Evolutionary conservation across 2,888 invertebrate genomes (phyloP), one percentile per base, ranked within the genome.

Genomic region (Macrophya annulata): DNA sequence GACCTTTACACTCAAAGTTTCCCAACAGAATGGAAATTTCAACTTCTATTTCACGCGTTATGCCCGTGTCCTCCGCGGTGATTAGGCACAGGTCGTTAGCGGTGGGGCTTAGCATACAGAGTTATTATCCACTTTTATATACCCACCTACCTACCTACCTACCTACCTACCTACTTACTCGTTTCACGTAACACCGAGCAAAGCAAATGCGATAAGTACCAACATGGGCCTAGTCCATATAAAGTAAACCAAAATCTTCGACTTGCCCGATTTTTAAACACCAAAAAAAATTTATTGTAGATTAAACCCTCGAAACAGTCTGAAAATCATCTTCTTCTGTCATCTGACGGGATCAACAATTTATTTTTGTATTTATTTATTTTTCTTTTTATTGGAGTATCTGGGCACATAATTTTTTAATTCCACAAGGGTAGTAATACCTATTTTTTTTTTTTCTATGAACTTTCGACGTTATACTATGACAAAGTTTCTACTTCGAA

Each of bases 31-130:
- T 83, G 65, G 83, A 83, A 83, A 83, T 83, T 83, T 71, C 83
- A 83, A 83, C 83, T 83, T 83, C 83, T 83, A 83, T 68, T 83
- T 83, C 83, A 71, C 83, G 83, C 83, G 83, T 83, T 83, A 83
- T 71, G 83, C 83, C 83, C 65, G 83, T 68, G 51, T 83, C 83
- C 83, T 83, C 68, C 68, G 59, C 59, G 83, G 83, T 83, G 83
- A 83, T 83, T 83, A 83, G 83, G 83, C 83, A 68, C 45, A 65
- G 83, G 83, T 83, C 83, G 83, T 83, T 83, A 68, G 83, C 83
- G 65, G 71, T 40, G 17, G 25, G 48, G 71, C 51, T 83, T 68
- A 48, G 68, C 83, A 48, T 83, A 83, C 83, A 68, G 68, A 65
- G 59, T 81, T 81, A 65, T 83, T 45, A 83, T 51, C 65, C 83